A percentile compares a stretch with the other conserved stretches of the same genome.
These are phyloP conservation scores for Myripristis jacobus DNA, from an alignment of 2,797 vertebrate species.

Conservation along the genomic window DNA sequence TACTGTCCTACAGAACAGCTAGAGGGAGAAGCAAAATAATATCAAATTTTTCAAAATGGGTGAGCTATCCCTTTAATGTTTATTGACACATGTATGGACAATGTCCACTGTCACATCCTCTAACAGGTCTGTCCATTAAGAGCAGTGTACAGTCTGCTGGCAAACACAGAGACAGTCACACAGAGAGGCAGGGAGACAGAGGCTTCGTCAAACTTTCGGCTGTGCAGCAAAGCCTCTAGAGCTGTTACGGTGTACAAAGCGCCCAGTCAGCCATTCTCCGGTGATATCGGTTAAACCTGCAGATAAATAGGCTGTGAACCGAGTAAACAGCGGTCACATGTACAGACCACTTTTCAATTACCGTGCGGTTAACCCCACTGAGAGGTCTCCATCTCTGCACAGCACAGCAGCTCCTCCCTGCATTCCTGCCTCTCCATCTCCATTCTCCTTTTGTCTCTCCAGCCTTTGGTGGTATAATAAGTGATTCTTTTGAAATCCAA, in stretches of 20 bases:
- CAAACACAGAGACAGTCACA: not conserved
- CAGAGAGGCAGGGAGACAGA: slow-evolving; percentile 34
- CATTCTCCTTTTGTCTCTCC: slow-evolving; percentile 10
- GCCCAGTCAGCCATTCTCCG: slow-evolving; percentile 71
- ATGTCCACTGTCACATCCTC: not conserved
- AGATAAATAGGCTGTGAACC: slow-evolving; percentile 80
- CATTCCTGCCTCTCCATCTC: slow-evolving; percentile 25
- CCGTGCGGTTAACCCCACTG: slow-evolving; percentile 72
- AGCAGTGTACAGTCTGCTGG: not conserved
- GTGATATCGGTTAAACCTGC: slow-evolving; percentile 77
- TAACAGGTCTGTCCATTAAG: not conserved
- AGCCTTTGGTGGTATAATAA: not conserved
- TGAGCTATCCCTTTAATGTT: too few relatives aligned
- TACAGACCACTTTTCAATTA: slow-evolving; percentile 79
- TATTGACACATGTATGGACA: not conserved
- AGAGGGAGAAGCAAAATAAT: too few relatives aligned
- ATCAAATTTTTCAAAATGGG: too few relatives aligned
- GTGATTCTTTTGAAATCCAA: not conserved
- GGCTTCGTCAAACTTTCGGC: slow-evolving; percentile 31
- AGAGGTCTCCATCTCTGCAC: slow-evolving; percentile 65
- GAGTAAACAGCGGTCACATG: slow-evolving; percentile 80
- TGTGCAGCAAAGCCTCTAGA: slow-evolving; percentile 44
- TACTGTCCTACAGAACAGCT: too few relatives aligned
- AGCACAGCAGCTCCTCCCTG: slow-evolving; percentile 56
- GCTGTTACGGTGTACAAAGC: slow-evolving; percentile 62